Conservation (phyloP, 2,888 invertebrate genomes). For the Yponomeuta evonymella region DNA sequence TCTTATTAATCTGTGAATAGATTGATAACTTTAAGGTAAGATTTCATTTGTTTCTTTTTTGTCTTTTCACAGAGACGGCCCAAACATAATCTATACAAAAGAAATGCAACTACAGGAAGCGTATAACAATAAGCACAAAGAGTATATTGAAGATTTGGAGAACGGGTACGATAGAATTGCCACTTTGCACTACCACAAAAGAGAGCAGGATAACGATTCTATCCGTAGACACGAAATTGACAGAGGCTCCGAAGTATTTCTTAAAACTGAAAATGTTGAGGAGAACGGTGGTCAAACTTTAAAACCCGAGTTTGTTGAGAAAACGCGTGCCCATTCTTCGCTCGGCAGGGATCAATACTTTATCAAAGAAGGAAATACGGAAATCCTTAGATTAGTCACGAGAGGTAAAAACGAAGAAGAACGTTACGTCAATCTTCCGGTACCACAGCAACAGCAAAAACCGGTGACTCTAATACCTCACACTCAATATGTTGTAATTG, state of each 20-base stretch:
- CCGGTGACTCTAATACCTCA: conserved; percentile 75
- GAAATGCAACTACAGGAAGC: conserved; percentile 72
- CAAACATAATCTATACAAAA: conserved; percentile 73
- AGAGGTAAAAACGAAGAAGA: conserved; percentile 82
- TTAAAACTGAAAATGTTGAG: conserved; percentile 52
- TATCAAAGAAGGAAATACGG: conserved; percentile 89
- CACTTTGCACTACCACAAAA: conserved; percentile 60
- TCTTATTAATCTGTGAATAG: not conserved
- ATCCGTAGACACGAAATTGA: conserved; percentile 86
- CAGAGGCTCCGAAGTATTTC: conserved; percentile 81
- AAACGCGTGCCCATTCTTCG: conserved; percentile 50
- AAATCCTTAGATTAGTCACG: conserved; percentile 86
- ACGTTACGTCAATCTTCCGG: conserved; percentile 75
- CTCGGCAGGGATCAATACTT: conserved; percentile 83
- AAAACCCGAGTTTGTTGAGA: conserved; percentile 48
- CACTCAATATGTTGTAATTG: conserved; percentile 79
- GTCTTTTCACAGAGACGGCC: conserved; percentile 62
- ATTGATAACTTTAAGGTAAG: not conserved
- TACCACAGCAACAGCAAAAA: conserved; percentile 58
- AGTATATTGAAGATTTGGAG: conserved; percentile 77
- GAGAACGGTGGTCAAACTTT: conserved; percentile 47
- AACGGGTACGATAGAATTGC: conserved; percentile 73
- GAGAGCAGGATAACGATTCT: conserved; percentile 82
- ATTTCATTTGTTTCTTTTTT: not conserved
- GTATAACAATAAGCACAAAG: conserved; percentile 68